Percentiles rank a stretch among this genome's conserved stretches.
Evolutionary conservation across 2,113 vertebrate species (phyloP).

Genomic region (Mastomys coucha): DNA sequence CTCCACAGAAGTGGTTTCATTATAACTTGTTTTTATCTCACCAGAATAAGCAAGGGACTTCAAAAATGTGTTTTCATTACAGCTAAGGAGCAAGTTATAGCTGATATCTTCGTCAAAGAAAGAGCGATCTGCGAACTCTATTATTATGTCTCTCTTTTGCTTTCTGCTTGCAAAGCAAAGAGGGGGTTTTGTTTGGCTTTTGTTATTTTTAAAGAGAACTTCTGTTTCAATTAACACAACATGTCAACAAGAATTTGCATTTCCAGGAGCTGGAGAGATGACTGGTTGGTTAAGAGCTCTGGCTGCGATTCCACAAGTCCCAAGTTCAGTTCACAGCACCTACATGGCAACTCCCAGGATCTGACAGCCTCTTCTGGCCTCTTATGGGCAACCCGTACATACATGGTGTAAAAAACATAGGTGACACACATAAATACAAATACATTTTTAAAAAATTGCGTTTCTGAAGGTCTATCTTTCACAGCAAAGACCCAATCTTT

Average conservation of each 20-base stretch:
- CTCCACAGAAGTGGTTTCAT: constrained; percentile 70
- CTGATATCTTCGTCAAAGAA: constrained; percentile 31
- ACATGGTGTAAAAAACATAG: background rate
- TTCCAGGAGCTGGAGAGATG: constrained; percentile 24
- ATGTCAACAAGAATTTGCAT: constrained; percentile 46
- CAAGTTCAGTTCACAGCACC: background rate
- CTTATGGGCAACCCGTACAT: background rate
- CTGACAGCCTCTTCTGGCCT: background rate
- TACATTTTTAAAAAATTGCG: background rate
- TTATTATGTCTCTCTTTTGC: constrained; percentile 31
- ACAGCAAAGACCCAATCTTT: constrained; percentile 13
- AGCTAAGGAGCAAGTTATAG: constrained; percentile 51
- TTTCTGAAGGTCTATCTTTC: constrained; percentile 36
- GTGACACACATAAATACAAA: background rate
- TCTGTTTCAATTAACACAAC: constrained; percentile 6
- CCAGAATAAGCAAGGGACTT: constrained; percentile 72
- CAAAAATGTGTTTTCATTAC: constrained; percentile 66
- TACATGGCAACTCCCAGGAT: background rate
- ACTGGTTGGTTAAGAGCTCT: background rate
- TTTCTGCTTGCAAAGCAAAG: constrained; percentile 54
- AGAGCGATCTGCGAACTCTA: constrained; percentile 13
- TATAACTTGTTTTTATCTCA: constrained; percentile 72
- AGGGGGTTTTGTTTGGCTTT: background rate
- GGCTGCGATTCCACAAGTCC: background rate
- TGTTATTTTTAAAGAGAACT: constrained; percentile 37